Conservation (phyloP, 2,113 vertebrate species). For the Leptodactylus fuscus region DNA sequence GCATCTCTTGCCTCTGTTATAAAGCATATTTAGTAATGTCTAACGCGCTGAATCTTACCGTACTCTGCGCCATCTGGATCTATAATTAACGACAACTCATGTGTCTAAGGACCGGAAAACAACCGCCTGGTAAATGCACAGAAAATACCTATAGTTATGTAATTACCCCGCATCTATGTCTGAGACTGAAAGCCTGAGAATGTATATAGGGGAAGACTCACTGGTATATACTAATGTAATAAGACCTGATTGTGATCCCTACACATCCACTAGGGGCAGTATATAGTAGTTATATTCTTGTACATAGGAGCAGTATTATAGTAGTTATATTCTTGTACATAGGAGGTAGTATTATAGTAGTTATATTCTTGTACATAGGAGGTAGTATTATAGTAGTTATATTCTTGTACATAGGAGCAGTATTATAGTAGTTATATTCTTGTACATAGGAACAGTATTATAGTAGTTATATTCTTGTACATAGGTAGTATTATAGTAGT, state of each 20-base stretch:
- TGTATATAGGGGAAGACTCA: too few relatives aligned
- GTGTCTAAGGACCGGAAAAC: neutral
- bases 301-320: neutral
- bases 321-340: slow-evolving; percentile 3
- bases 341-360: too few relatives aligned
- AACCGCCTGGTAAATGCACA: neutral
- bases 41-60: neutral
- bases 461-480: slow-evolving; percentile 11
- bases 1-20: too few relatives aligned
- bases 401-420: slow-evolving; percentile 2
- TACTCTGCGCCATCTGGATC: slow-evolving; percentile 11
- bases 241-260: too few relatives aligned
- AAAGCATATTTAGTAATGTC: neutral
- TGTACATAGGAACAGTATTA: slow-evolving; percentile 13
- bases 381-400: slow-evolving; percentile 6
- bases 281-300: slow-evolving; percentile 4
- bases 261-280: too few relatives aligned
- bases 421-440: slow-evolving; percentile 16
- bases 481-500: slow-evolving; percentile 14
- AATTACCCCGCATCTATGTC: neutral
- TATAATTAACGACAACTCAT: neutral
- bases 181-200: neutral
- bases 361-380: too few relatives aligned
- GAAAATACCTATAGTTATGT: neutral
- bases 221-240: too few relatives aligned